These are phyloP conservation scores for Nerophis lumbriciformis DNA, from an alignment of 2,113 vertebrate genomes.

Conservation along the genomic window DNA sequence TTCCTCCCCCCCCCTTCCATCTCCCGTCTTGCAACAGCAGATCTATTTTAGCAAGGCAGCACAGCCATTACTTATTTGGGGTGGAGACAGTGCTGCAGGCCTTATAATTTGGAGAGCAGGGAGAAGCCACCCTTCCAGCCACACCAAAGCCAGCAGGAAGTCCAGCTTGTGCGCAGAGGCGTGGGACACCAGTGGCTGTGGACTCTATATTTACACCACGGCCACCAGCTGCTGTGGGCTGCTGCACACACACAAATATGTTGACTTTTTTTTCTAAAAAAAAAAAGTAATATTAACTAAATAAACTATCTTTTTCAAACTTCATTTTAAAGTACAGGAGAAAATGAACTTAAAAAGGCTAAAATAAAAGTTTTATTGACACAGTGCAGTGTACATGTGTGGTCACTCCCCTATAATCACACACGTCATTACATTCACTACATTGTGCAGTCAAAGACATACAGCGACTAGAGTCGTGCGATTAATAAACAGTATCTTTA, in stretches of 20 bases:
- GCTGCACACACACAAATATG: constrained; percentile 40
- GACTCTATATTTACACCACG: constrained; percentile 69
- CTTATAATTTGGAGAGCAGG: constrained; percentile 71
- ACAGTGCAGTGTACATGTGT: constrained; percentile 26
- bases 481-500: background rate
- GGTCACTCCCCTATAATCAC: constrained; percentile 47
- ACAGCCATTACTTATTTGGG: constrained; percentile 70
- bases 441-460: constrained; percentile 2
- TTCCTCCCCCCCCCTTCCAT: background rate
- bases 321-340: background rate
- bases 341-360: background rate
- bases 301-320: background rate
- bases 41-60: constrained; percentile 63
- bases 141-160: constrained; percentile 67
- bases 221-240: constrained; percentile 50
- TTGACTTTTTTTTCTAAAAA: constrained; percentile 6
- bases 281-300: constrained; percentile 6
- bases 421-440: constrained; percentile 40
- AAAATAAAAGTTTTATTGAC: background rate
- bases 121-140: constrained; percentile 66
- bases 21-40: constrained; percentile 24
- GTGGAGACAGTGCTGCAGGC: constrained; percentile 64
- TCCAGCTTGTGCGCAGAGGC: constrained; percentile 50
- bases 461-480: background rate
- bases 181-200: constrained; percentile 58